A percentile compares a stretch with the other conserved stretches of the same genome.
Evolutionary conservation across 2,113 vertebrate species (phyloP).

Genomic region (Pantherophis guttatus): DNA sequence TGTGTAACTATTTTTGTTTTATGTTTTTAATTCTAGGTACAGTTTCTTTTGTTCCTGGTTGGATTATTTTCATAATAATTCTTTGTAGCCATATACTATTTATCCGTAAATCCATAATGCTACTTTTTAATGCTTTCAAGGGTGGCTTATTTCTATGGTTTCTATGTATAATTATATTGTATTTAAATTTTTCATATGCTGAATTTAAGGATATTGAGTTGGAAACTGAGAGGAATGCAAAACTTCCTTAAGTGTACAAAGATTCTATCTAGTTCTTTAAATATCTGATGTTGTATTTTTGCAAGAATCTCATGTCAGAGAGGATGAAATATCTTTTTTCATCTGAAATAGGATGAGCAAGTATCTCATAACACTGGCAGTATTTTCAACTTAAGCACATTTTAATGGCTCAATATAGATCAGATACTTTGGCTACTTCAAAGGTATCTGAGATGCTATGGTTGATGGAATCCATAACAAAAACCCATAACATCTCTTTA

Average conservation of each 20-base stretch:
- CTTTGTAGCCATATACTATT: not conserved
- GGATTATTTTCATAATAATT: not conserved
- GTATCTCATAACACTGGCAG: not conserved
- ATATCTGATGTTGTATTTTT: not conserved
- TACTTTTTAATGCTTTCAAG: not conserved
- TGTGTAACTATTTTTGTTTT: not conserved
- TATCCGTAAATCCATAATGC: not conserved
- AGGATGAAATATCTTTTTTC: not conserved
- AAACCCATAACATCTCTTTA: not conserved
- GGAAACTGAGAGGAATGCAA: not conserved
- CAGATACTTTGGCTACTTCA: not conserved
- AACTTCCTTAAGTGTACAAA: not conserved
- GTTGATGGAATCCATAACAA: not conserved
- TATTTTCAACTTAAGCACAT: not conserved
- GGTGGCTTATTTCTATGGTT: not conserved
- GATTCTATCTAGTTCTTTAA: not conserved
- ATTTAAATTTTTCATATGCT: not conserved
- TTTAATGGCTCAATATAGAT: not conserved
- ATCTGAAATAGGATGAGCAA: not conserved
- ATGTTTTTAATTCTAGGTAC: not conserved
- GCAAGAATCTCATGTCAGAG: not conserved
- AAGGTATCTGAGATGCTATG: not conserved
- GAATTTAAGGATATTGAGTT: not conserved
- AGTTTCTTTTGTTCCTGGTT: not conserved
- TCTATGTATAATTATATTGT: not conserved